phyloP scores from a whole-genome alignment of 2,113 vertebrate genomes.

The Siniperca knerii region DNA sequence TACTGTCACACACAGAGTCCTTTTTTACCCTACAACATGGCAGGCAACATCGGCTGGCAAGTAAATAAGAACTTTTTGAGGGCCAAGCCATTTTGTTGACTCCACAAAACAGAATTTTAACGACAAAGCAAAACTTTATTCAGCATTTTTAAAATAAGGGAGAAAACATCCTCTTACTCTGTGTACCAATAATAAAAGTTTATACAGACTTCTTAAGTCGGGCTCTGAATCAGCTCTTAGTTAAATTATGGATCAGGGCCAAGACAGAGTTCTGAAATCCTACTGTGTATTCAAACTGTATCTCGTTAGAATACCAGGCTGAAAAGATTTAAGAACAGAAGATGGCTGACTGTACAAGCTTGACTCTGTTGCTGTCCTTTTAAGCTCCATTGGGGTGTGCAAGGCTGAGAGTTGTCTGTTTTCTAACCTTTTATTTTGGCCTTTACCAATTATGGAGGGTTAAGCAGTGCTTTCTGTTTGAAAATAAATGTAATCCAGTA shows the following conservation, averaged over 20 bases:
- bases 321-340: constrained; percentile 11
- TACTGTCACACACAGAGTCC: constrained; percentile 17
- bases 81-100: constrained; percentile 41
- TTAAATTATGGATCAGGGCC: constrained; percentile 59
- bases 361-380: neutral
- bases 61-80: constrained; percentile 6
- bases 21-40: neutral
- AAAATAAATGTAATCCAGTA: neutral
- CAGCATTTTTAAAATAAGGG: constrained; percentile 45
- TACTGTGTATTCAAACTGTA: constrained; percentile 27
- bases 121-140: constrained; percentile 51
- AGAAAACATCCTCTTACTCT: constrained; percentile 26
- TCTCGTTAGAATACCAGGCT: constrained; percentile 11
- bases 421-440: neutral
- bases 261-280: constrained; percentile 23
- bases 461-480: neutral
- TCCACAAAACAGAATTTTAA: constrained; percentile 56
- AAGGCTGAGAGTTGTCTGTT: neutral
- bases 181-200: constrained; percentile 48
- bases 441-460: neutral
- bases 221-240: constrained; percentile 50
- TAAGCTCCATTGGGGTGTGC: neutral
- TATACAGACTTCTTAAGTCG: constrained; percentile 42
- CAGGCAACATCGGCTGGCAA: constrained; percentile 8
- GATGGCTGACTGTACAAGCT: constrained; percentile 1